Conservation (phyloP, 2,888 invertebrate genomes). For the Eilema sororculum region DNA sequence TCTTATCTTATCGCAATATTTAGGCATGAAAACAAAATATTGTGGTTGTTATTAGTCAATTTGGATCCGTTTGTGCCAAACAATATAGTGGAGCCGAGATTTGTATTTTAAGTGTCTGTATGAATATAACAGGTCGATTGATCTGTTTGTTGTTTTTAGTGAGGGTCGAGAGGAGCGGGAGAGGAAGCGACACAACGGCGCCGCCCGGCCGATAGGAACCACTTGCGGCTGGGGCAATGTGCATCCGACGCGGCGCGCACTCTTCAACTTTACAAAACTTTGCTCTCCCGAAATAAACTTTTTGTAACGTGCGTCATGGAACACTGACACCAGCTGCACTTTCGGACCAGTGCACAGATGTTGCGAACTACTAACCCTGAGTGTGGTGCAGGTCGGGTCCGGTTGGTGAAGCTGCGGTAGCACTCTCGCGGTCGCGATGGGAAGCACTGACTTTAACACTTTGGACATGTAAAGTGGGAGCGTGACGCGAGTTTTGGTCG, state of each 20-base stretch:
- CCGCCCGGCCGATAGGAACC: slow-evolving; percentile 79
- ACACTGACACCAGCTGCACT: slow-evolving; percentile 62
- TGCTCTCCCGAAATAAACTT: slow-evolving; percentile 81
- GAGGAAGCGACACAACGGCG: slow-evolving; percentile 81
- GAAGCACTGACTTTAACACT: slow-evolving; percentile 86
- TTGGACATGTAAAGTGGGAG: slow-evolving; percentile 82
- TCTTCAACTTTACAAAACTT: slow-evolving; percentile 81
- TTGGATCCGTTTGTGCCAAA: slow-evolving; percentile 58
- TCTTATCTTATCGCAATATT: slow-evolving; percentile 82
- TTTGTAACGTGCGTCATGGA: slow-evolving; percentile 70
- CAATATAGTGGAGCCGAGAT: slow-evolving; percentile 60
- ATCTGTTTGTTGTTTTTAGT: slow-evolving; percentile 85
- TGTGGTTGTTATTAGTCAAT: slow-evolving; percentile 65
- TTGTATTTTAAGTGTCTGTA: slow-evolving; percentile 68
- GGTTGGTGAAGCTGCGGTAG: slow-evolving; percentile 80
- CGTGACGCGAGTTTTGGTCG: slow-evolving; percentile 71
- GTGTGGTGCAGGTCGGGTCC: slow-evolving; percentile 80
- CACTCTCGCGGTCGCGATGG: slow-evolving; percentile 83
- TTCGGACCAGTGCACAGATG: slow-evolving; percentile 53
- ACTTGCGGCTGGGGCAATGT: slow-evolving; percentile 80
- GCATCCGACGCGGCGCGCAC: slow-evolving; percentile 80
- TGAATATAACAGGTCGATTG: slow-evolving; percentile 78
- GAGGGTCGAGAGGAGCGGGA: slow-evolving; percentile 76
- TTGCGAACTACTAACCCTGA: slow-evolving; percentile 82
- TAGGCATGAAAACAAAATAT: slow-evolving; percentile 78